Conservation (phyloP, 2,113 vertebrate species). For the Beaufortia kweichowensis region DNA sequence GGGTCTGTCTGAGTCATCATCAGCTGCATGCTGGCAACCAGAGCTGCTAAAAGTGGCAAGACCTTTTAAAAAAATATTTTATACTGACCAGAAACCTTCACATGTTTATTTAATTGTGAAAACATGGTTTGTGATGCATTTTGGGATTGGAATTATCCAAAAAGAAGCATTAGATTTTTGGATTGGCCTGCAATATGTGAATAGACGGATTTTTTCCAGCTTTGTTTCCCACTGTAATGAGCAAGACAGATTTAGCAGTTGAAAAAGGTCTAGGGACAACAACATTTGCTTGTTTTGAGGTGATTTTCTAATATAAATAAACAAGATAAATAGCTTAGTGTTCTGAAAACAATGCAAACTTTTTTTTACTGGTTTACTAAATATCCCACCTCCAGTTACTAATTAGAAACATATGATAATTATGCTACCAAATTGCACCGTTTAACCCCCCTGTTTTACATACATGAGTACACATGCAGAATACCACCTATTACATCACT, state of each 20-base stretch:
- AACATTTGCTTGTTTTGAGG: background rate
- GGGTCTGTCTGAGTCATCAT: background rate
- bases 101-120: too few relatives aligned
- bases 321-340: slow-evolving; percentile 3
- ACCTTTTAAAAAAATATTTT: background rate
- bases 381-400: background rate
- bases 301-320: background rate
- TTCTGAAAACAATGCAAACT: background rate
- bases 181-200: too few relatives aligned
- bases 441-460: background rate
- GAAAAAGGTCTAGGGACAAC: background rate
- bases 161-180: background rate
- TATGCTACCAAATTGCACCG: background rate
- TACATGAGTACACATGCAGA: background rate
- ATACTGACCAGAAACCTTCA: background rate
- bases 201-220: too few relatives aligned
- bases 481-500: background rate
- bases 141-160: background rate
- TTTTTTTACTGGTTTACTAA: background rate
- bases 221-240: background rate
- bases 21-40: background rate
- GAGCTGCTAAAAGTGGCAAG: background rate
- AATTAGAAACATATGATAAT: background rate
- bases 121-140: too few relatives aligned
- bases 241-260: background rate